Conservation (phyloP, 1,140 invertebrate genomes). For the Triops cancriformis region DNA sequence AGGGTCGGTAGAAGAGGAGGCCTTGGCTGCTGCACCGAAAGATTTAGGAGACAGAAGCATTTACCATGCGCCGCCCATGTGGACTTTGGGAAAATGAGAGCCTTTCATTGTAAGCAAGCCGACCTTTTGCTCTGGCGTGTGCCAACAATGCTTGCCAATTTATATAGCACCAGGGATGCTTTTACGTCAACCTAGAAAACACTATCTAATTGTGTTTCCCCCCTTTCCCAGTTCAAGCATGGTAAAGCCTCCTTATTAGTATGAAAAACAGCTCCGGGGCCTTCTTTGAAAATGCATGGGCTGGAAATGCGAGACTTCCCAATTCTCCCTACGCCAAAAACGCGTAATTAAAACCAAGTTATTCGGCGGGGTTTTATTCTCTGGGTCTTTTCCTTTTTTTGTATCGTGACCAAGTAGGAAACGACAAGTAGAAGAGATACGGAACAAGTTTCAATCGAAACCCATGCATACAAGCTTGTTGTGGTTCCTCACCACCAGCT, state of each 20-base stretch:
- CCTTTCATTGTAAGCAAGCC: conserved; percentile 8
- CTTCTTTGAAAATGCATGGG: background rate
- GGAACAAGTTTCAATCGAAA: background rate
- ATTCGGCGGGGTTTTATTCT: background rate
- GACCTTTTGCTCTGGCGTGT: conserved; percentile 12
- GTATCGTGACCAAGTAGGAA: background rate
- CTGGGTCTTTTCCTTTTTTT: background rate
- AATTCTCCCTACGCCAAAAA: background rate
- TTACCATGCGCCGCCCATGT: conserved; percentile 8
- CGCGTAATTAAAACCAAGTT: background rate
- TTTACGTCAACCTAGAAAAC: conserved; percentile 14
- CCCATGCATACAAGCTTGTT: background rate
- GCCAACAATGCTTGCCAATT: conserved; percentile 13
- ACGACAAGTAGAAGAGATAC: background rate
- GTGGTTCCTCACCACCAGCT: background rate
- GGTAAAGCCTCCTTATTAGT: conserved; percentile 8
- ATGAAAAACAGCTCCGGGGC: background rate
- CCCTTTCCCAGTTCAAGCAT: background rate
- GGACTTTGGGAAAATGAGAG: conserved; percentile 13
- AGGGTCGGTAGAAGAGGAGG: conserved; percentile 10
- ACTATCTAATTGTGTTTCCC: conserved; percentile 6
- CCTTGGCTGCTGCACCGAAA: conserved; percentile 3
- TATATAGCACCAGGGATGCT: conserved; percentile 10
- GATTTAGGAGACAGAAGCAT: conserved; percentile 13
- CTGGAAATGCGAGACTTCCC: background rate